phyloP scores from a whole-genome alignment of 2,797 vertebrate genomes.

The Eulemur rubriventer region DNA sequence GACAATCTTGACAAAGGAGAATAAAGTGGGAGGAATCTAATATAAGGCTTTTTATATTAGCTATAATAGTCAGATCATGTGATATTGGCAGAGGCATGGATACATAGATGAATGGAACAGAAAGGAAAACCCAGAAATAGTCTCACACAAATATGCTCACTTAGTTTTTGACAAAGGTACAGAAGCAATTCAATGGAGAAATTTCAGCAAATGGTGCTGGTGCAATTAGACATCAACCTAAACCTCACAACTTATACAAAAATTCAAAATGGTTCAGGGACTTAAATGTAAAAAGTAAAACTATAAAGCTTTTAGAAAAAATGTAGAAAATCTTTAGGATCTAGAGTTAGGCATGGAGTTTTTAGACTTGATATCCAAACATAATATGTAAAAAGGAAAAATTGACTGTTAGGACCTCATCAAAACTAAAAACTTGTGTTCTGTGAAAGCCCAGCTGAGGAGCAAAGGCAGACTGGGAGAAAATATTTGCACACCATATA shows the following conservation, averaged over 20 bases:
- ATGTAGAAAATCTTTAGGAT: not conserved
- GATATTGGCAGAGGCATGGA: not conserved
- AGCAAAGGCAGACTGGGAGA: not conserved
- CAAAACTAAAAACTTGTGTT: not conserved
- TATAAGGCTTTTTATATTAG: not conserved
- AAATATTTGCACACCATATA: not conserved
- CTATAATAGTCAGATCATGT: not conserved
- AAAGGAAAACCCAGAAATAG: not conserved
- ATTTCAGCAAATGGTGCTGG: not conserved
- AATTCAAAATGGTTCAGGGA: not conserved
- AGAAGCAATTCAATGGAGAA: not conserved
- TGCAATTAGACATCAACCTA: not conserved
- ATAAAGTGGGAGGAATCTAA: not conserved
- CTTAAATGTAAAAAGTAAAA: conserved; percentile 1
- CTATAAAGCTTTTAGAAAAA: not conserved
- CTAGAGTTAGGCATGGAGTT: not conserved
- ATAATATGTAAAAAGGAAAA: not conserved
- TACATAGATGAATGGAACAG: not conserved
- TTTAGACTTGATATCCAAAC: not conserved
- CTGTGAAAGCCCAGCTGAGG: not conserved
- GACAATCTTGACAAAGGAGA: not conserved
- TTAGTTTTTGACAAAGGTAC: not conserved
- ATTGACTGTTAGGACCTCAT: not conserved
- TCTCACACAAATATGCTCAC: not conserved
- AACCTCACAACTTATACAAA: not conserved